Evolutionary conservation across 2,888 invertebrate genomes (phyloP), one percentile per base, ranked within the genome.

Genomic region (Didymodactylos carnosus): DNA sequence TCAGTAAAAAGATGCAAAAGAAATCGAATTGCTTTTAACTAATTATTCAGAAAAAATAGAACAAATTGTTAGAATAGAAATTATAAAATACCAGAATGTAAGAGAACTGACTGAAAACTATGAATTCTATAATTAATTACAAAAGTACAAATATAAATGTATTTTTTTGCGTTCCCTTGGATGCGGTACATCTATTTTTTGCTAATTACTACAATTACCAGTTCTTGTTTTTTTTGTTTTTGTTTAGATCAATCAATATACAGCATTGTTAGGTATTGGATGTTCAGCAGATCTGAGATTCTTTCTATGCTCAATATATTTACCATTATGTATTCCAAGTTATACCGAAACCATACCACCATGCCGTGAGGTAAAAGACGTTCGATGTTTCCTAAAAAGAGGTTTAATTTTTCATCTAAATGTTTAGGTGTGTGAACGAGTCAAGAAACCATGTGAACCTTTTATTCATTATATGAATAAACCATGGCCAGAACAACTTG

Each of bases 241-340:
- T 41, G 19, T 62, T 62, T 35, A 62, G 62, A 62, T 62, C 11
- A 94, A 97, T 84, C 95, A 98, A 84, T 98, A 95, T 84, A 95
- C 92, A 91, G 97, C 97, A 0, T 87, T 98, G 75, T 95, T 98
- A 6, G 93, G 95, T 85, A 95, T 97, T 81, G 91, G 92, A 80
- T 98, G 98, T 82, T 95, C 94, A 0, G 88, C 90, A 0, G 95
- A 97, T 82, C 86, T 98, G 72, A 90, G 91, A 83, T 95, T 98
- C 86, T 98, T 98, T 87, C 87, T 98, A 69, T 98, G 98, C 85
- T 93, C 94, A 69, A 90, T 98, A 87, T 98, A 98, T 86, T 91
- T 92, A 11, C 97, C 98, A 7, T 94, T 98, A 79, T 98, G 98
- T 82, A 87, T 97, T 80, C 90, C 91, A 79, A 92, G 92, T 83